Percentiles rank a stretch among this genome's conserved stretches.
Evolutionary conservation across 2,888 invertebrate genomes (phyloP).

Genomic region (Drosophila villosipedis): DNA sequence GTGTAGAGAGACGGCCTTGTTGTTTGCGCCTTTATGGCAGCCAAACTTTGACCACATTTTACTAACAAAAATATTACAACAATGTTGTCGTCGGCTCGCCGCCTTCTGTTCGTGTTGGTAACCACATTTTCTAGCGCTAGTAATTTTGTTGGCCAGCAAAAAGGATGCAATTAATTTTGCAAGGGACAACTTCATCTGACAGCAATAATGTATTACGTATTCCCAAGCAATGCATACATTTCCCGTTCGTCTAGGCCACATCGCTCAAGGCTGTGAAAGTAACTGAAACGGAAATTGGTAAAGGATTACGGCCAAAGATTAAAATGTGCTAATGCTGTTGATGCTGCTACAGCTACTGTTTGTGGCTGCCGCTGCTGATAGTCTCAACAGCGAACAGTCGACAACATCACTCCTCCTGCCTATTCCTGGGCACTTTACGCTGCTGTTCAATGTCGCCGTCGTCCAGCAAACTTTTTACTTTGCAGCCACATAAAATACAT

Average conservation of each 20-base stretch:
- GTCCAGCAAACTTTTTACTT: conserved; percentile 78
- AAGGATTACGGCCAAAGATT: conserved; percentile 69
- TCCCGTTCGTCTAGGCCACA: conserved; percentile 2
- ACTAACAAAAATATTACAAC: conserved; percentile 78
- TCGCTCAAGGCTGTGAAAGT: conserved; percentile 56
- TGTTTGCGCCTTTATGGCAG: conserved; percentile 78
- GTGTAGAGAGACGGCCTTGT: conserved; percentile 14
- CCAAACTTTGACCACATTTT: conserved; percentile 78
- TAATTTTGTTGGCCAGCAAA: conserved; percentile 47
- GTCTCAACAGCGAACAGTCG: conserved; percentile 36
- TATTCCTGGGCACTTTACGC: conserved; percentile 1
- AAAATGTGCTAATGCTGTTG: conserved; percentile 54
- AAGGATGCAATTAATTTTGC: conserved; percentile 80
- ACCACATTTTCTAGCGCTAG: conserved; percentile 47
- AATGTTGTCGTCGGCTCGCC: conserved; percentile 52
- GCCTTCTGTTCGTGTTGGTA: conserved; percentile 34
- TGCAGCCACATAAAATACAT: conserved; percentile 72
- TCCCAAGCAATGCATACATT: conserved; percentile 59
- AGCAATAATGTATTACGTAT: conserved; percentile 80
- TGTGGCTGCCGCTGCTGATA: conserved; percentile 22
- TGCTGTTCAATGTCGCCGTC: conserved; percentile 73
- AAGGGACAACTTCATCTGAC: conserved; percentile 82
- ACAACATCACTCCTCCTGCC: conserved; percentile 16
- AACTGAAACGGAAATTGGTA: conserved; percentile 80
- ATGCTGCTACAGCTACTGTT: conserved; percentile 5